phyloP scores from a whole-genome alignment of 2,797 vertebrate species.

The Delichon dasypus region DNA sequence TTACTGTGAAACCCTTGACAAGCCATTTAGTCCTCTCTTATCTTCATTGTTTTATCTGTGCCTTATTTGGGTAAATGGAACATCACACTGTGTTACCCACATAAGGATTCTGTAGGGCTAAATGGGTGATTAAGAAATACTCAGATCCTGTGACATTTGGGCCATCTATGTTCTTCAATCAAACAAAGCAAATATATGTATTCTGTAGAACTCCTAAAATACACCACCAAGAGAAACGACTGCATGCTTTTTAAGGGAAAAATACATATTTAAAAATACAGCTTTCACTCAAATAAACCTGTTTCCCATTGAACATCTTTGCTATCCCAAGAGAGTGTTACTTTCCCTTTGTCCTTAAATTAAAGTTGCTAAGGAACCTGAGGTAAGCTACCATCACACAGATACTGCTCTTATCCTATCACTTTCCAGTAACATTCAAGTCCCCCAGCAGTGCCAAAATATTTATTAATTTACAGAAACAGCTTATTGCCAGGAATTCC shows the following conservation, averaged over 20 bases:
- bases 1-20: background rate
- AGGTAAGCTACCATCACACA: background rate
- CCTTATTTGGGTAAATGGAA: background rate
- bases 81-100: background rate
- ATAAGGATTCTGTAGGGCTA: background rate
- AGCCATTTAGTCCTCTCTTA: background rate
- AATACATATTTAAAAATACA: background rate
- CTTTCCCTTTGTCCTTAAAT: background rate
- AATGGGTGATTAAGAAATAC: background rate
- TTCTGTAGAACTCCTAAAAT: background rate
- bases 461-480: background rate
- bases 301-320: background rate
- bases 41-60: background rate
- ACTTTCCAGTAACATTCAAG: background rate
- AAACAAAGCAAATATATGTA: background rate
- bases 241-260: background rate
- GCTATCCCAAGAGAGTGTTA: background rate
- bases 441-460: background rate
- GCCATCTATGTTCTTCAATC: background rate
- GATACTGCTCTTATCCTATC: background rate
- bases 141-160: background rate
- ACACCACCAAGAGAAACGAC: background rate
- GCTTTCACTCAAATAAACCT: background rate
- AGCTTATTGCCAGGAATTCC: background rate
- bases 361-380: background rate